Percentiles rank a stretch among this genome's conserved stretches.
These are phyloP conservation scores for Dromius quadrimaculatus DNA, from an alignment of 2,888 invertebrate genomes.

Conservation along the genomic window DNA sequence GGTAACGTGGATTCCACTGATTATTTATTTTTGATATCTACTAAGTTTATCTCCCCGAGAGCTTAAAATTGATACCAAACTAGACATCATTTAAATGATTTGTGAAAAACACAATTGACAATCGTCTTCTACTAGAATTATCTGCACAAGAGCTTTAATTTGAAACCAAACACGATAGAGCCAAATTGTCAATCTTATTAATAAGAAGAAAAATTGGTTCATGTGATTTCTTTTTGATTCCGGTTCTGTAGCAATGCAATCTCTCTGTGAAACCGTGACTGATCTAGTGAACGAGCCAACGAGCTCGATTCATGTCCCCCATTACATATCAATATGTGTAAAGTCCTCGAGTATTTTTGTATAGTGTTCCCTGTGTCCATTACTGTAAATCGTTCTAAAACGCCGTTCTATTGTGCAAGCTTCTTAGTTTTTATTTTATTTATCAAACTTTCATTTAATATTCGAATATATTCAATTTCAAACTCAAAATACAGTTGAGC, in stretches of 20 bases:
- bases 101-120: too few relatives aligned
- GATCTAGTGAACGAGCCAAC: conserved; percentile 4
- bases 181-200: too few relatives aligned
- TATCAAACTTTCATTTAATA: conserved; percentile 3
- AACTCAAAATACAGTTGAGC: neutral
- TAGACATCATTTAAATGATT: too few relatives aligned
- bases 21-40: too few relatives aligned
- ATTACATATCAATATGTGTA: conserved; percentile 48
- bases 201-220: too few relatives aligned
- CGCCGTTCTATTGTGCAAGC: conserved; percentile 16
- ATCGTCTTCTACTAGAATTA: too few relatives aligned
- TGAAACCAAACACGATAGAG: too few relatives aligned
- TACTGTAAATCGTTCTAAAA: conserved; percentile 3
- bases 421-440: conserved; percentile 11
- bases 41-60: too few relatives aligned
- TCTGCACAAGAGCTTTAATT: too few relatives aligned
- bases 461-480: conserved; percentile 12
- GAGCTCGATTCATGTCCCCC: conserved; percentile 31
- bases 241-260: conserved; percentile 7
- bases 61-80: too few relatives aligned
- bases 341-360: conserved; percentile 6
- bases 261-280: conserved; percentile 15
- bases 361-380: conserved; percentile 19
- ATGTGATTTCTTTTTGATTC: too few relatives aligned
- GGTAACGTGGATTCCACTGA: too few relatives aligned